These are phyloP conservation scores for Eubasilissa regina DNA, from an alignment of 1,140 invertebrate species.

Conservation along the genomic window DNA sequence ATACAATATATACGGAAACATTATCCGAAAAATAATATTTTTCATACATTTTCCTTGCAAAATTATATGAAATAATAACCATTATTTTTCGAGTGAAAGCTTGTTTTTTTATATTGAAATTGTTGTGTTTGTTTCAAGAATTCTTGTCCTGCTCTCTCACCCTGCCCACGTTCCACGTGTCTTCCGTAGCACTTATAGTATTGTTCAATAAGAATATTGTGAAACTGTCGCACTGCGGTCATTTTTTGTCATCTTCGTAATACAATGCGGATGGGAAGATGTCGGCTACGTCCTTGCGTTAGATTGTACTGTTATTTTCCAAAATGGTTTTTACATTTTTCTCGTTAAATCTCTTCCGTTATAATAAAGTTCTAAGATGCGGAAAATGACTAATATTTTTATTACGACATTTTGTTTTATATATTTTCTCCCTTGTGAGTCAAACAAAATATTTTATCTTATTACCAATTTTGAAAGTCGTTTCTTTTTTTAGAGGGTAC, in stretches of 20 bases:
- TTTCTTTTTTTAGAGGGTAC: no score
- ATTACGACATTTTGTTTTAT: constrained; percentile 6
- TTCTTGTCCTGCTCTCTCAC: no score
- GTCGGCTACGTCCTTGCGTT: constrained; percentile 23
- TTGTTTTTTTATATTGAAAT: no score
- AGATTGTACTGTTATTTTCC: constrained; percentile 19
- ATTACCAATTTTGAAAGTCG: no score
- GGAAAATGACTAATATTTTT: constrained; percentile 12
- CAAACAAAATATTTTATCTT: not conserved
- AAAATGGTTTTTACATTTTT: constrained; percentile 40
- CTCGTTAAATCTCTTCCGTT: constrained; percentile 19
- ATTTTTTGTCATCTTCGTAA: constrained; percentile 34
- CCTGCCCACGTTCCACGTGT: no score
- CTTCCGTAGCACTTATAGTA: not conserved
- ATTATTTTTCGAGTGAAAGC: no score
- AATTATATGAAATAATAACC: no score
- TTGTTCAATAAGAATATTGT: constrained; percentile 35
- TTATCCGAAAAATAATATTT: no score
- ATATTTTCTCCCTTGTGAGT: not conserved
- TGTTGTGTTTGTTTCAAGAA: no score
- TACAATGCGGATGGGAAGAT: constrained; percentile 41
- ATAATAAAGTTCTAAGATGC: constrained; percentile 3
- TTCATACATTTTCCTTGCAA: no score
- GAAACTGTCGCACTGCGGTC: constrained; percentile 36
- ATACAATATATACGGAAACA: no score